A percentile compares a stretch with the other conserved stretches of the same genome.
These are phyloP conservation scores for Cremastinae sp. DNA, from an alignment of 2,888 invertebrate genomes.

Conservation along the genomic window DNA sequence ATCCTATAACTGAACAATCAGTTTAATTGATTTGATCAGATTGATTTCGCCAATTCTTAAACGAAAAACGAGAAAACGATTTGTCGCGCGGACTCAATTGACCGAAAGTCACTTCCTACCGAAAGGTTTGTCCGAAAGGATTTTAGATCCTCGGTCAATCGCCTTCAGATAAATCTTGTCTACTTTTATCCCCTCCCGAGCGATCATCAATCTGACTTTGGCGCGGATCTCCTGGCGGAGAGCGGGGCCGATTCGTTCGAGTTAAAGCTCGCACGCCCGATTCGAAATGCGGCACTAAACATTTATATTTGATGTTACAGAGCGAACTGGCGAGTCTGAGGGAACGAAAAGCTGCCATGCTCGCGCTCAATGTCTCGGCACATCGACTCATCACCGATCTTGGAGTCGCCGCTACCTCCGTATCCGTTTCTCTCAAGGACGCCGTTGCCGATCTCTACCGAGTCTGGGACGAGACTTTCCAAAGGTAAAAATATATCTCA, in stretches of 20 bases:
- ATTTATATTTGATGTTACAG: slow-evolving; percentile 81
- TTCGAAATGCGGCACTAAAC: slow-evolving; percentile 62
- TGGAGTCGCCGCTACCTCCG: slow-evolving; percentile 80
- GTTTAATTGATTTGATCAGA: too few relatives aligned
- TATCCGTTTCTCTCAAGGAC: slow-evolving; percentile 82
- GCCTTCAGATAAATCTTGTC: slow-evolving; percentile 25
- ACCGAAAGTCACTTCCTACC: slow-evolving; percentile 21
- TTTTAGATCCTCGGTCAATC: slow-evolving; percentile 32
- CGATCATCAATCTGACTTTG: slow-evolving; percentile 61
- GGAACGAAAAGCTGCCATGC: slow-evolving; percentile 82
- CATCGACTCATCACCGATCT: slow-evolving; percentile 83
- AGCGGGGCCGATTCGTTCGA: slow-evolving; percentile 72
- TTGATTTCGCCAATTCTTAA: too few relatives aligned
- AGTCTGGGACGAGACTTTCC: slow-evolving; percentile 87
- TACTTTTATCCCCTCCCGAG: slow-evolving; percentile 50
- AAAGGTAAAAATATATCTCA: slow-evolving; percentile 81
- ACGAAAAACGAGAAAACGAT: neutral
- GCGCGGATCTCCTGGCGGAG: slow-evolving; percentile 24
- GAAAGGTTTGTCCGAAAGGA: slow-evolving; percentile 1
- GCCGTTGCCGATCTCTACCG: slow-evolving; percentile 86
- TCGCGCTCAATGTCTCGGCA: slow-evolving; percentile 83
- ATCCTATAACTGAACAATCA: neutral
- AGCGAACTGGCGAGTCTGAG: slow-evolving; percentile 84
- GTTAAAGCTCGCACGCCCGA: slow-evolving; percentile 67
- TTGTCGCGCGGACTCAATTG: neutral